Conservation (phyloP, 2,888 invertebrate genomes). For the Cataglyphis livida region DNA sequence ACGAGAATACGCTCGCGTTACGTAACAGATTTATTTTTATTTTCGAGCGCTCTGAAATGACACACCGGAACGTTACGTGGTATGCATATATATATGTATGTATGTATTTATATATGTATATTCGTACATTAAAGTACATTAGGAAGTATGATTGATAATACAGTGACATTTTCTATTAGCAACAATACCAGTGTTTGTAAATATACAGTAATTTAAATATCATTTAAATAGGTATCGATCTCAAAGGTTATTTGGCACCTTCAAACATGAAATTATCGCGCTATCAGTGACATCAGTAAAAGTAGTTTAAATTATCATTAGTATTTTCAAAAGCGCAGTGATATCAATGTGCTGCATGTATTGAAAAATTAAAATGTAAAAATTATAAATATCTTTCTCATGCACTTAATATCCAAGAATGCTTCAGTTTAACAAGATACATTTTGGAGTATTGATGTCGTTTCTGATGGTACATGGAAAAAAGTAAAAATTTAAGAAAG, state of each 20-base stretch:
- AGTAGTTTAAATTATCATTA: constrained; percentile 2
- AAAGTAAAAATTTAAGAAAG: not conserved
- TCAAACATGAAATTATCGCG: not conserved
- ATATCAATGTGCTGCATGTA: not conserved
- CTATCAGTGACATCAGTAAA: not conserved
- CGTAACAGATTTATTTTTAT: constrained; percentile 48
- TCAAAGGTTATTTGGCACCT: not conserved
- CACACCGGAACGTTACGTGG: constrained; percentile 25
- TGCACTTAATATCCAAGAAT: not conserved
- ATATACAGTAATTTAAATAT: not conserved
- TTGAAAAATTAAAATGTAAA: not conserved
- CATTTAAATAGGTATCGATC: not conserved
- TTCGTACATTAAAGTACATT: not conserved
- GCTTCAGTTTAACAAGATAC: not conserved
- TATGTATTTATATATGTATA: not conserved
- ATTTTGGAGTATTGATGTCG: not conserved
- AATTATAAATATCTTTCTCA: not conserved
- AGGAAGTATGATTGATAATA: constrained; percentile 21
- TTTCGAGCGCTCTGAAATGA: constrained; percentile 39
- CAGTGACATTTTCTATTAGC: not conserved
- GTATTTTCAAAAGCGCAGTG: not conserved
- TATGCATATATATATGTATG: no score
- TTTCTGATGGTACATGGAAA: not conserved
- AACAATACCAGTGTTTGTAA: not conserved
- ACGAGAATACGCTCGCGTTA: constrained; percentile 19